Evolutionary conservation across 1,140 invertebrate species (phyloP), one percentile per base, ranked within the genome.

Genomic region (Hirudo medicinalis): DNA sequence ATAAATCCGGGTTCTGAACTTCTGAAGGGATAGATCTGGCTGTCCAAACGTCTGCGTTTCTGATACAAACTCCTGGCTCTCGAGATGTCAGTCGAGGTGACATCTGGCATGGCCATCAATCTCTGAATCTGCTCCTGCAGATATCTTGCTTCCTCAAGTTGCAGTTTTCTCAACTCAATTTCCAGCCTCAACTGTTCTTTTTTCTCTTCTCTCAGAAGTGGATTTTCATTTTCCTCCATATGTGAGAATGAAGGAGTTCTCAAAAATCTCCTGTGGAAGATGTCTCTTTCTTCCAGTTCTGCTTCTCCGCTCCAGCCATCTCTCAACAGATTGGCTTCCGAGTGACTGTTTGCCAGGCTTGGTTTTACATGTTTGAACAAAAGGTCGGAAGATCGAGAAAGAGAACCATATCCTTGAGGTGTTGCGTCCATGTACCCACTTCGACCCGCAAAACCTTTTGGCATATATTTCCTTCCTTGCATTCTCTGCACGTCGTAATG

Each of bases 91-190:
- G 25, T 27, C 54, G 43, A 19, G 1, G 67, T 40, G 29, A 71
- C 25, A 63, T 74, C 70, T 0, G 70, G 71, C 54, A 55, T 55
- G 15, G 54, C 73, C 19, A 55, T 25, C 25, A 74, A 67, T 67
- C 40, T n/a, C 27, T 36, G 66, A 11, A 87, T 78, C 75, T 87
- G 85, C 60, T 85, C 83, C 76, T 87, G 86, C 8, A 87, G 77
- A 36, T 85, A 79, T 9, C 84, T 83, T 69, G 86, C 85, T 73
- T 87, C 85, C 76, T 87, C 86, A n/a, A 88, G 84, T 76, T 87
- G 86, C 72, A 84, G 83, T 69, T 86, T 81, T 5, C 87, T 77
- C 49, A 86, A 80, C 6, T 86, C 85, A 71, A 88, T 88, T 78
- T 88, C 87, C 17, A 85, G 85, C 77, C 87, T 87, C 63, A 88